Conservation (phyloP, 2,797 vertebrate species). For the Gymnoscopelus braueri region DNA sequence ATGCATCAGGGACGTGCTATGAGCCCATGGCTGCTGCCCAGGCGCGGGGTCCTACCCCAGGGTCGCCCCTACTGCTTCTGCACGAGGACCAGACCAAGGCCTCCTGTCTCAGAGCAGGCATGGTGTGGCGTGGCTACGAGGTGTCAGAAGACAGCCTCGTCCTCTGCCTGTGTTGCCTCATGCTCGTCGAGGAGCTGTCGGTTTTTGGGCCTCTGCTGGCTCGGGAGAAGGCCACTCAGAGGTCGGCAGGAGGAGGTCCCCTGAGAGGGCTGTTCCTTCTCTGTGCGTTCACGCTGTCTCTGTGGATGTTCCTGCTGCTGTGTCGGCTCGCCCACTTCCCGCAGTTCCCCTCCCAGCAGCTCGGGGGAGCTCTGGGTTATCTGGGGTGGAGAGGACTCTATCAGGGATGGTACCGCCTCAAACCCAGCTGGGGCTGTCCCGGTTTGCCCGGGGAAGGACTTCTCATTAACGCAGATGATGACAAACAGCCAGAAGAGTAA, state of each 20-base stretch:
- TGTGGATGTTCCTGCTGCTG: constrained; percentile 85
- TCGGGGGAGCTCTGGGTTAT: constrained; percentile 84
- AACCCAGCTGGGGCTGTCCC: constrained; percentile 73
- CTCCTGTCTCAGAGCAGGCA: constrained; percentile 78
- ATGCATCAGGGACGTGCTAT: constrained; percentile 84
- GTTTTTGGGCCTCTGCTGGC: constrained; percentile 78
- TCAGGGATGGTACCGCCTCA: constrained; percentile 81
- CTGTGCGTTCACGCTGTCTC: constrained; percentile 76
- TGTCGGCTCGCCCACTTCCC: constrained; percentile 84
- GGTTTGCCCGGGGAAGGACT: constrained; percentile 79
- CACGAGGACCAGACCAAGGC: constrained; percentile 78
- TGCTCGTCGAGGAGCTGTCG: constrained; percentile 82
- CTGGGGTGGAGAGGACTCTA: constrained; percentile 84
- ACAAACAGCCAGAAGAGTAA: constrained; percentile 16
- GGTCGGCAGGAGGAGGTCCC: constrained; percentile 60
- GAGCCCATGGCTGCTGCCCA: constrained; percentile 65
- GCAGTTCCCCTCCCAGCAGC: constrained; percentile 84
- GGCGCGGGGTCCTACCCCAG: constrained; percentile 2
- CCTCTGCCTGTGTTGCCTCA: constrained; percentile 84
- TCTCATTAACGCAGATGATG: constrained; percentile 20
- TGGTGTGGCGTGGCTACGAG: constrained; percentile 84
- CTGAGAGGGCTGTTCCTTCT: constrained; percentile 84
- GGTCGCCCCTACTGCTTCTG: constrained; percentile 72
- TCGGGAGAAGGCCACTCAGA: constrained; percentile 38
- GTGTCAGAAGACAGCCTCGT: constrained; percentile 85